A percentile compares a stretch with the other conserved stretches of the same genome.
Conservation (phyloP, 2,797 vertebrate species). For the Cyclura pinguis region DNA sequence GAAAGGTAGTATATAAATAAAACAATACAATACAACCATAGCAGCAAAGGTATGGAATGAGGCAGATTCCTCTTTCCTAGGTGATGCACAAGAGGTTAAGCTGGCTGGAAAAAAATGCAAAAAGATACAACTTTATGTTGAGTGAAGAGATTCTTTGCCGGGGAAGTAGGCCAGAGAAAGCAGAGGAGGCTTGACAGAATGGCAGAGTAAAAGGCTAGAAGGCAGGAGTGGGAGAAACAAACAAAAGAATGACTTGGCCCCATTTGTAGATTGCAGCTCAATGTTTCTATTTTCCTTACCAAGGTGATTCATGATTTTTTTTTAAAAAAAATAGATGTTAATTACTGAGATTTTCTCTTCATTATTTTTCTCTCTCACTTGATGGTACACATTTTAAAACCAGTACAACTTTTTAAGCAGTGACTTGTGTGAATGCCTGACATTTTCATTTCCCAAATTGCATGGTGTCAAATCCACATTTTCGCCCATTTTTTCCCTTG, state of each 20-base stretch:
- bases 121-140: background rate
- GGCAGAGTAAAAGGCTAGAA: background rate
- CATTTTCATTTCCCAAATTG: background rate
- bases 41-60: background rate
- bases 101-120: background rate
- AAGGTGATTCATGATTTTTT: constrained; percentile 8
- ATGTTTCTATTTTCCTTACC: background rate
- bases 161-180: background rate
- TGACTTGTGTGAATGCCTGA: no score
- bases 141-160: background rate
- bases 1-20: no score
- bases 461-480: background rate
- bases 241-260: constrained; percentile 22
- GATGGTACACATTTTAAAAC: background rate
- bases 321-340: background rate
- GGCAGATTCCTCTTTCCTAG: background rate
- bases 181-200: background rate
- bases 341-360: background rate
- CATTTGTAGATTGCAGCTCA: background rate
- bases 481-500: background rate
- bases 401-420: background rate
- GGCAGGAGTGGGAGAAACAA: constrained; percentile 14
- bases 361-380: background rate
- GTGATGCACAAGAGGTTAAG: background rate
- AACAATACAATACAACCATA: background rate